A percentile compares a stretch with the other conserved stretches of the same genome.
Conservation (phyloP, 2,113 vertebrate genomes). For the Cnemophilus loriae region DNA sequence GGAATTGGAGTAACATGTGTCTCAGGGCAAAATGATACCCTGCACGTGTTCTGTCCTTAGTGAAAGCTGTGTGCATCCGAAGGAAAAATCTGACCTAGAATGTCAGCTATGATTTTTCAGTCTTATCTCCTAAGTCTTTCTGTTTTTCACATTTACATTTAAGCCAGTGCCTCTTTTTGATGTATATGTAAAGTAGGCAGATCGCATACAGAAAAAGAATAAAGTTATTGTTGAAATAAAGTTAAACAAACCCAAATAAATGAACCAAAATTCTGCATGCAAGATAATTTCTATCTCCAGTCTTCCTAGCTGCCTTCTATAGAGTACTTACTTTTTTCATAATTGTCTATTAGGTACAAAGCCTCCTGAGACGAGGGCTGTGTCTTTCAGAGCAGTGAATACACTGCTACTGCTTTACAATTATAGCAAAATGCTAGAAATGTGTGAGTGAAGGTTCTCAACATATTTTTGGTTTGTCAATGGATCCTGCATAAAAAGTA, state of each 20-base stretch:
- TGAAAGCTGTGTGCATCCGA: background rate
- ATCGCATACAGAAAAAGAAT: background rate
- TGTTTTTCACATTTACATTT: background rate
- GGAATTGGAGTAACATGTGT: background rate
- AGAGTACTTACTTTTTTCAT: background rate
- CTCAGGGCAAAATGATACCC: background rate
- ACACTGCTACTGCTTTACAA: background rate
- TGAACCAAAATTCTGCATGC: background rate
- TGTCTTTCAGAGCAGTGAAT: background rate
- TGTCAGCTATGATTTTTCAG: background rate
- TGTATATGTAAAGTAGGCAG: background rate
- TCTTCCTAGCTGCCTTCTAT: background rate
- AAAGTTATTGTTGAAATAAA: background rate
- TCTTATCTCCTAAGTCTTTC: background rate
- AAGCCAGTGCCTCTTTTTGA: background rate
- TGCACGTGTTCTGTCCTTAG: background rate
- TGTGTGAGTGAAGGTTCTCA: background rate
- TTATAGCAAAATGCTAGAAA: background rate
- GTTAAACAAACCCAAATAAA: background rate
- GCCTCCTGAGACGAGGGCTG: background rate
- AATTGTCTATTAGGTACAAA: background rate
- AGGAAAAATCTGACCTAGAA: conserved; percentile 6
- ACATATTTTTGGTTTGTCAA: background rate
- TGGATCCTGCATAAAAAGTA: background rate
- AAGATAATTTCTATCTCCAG: background rate